These are phyloP conservation scores for Thera obeliscata DNA, from an alignment of 2,888 invertebrate species.

Conservation along the genomic window DNA sequence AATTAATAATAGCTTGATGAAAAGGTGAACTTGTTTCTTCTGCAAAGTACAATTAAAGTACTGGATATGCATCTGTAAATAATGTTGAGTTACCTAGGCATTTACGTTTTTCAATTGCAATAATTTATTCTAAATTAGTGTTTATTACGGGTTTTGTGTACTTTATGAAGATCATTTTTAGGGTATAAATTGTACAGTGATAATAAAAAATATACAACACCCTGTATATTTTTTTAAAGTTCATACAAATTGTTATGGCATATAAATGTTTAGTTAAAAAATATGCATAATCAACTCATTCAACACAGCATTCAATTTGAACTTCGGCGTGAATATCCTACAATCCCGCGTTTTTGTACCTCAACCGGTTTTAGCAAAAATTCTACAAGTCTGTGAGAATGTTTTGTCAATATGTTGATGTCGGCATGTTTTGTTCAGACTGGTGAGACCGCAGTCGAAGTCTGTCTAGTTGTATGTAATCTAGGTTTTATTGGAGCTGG, in stretches of 20 bases:
- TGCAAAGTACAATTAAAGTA: not conserved
- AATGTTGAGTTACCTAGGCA: not conserved
- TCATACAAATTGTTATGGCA: no score
- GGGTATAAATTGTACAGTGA: no score
- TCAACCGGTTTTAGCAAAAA: constrained; percentile 20
- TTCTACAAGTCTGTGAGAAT: constrained; percentile 19
- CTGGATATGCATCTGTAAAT: not conserved
- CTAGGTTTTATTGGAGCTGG: constrained; percentile 24
- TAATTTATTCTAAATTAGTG: no score
- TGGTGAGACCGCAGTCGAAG: constrained; percentile 17
- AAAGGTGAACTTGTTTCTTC: constrained; percentile 4
- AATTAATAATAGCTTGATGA: constrained; percentile 3
- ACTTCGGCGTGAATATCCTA: not conserved
- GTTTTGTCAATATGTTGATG: constrained; percentile 14
- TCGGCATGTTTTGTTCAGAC: constrained; percentile 1
- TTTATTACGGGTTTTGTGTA: no score
- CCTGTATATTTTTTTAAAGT: no score
- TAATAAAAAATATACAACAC: no score
- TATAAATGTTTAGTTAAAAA: no score
- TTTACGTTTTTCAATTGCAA: no score
- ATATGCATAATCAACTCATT: not conserved
- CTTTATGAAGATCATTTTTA: no score
- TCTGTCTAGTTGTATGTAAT: constrained; percentile 10
- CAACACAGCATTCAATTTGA: not conserved
- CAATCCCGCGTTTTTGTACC: constrained; percentile 23